A percentile compares a stretch with the other conserved stretches of the same genome.
phyloP scores from a whole-genome alignment of 2,888 invertebrate species.

The Luperina nickerlii region DNA sequence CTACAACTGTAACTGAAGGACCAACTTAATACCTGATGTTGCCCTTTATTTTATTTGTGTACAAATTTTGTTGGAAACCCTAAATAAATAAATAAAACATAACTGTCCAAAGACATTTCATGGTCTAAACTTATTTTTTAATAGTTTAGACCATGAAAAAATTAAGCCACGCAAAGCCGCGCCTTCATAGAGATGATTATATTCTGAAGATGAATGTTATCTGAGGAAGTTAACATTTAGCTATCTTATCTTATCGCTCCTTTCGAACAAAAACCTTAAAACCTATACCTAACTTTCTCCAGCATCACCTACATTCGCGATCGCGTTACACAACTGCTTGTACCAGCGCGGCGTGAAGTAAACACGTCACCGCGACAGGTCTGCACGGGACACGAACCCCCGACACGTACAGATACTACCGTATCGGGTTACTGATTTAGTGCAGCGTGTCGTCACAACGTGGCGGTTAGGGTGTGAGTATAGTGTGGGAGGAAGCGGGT shows the following conservation, averaged over 20 bases:
- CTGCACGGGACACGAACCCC: conserved; percentile 78
- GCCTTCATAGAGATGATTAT: too few relatives aligned
- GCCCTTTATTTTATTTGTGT: too few relatives aligned
- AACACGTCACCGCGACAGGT: conserved; percentile 77
- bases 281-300: conserved; percentile 59
- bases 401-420: conserved; percentile 82
- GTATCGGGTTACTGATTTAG: conserved; percentile 86
- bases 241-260: background rate
- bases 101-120: background rate
- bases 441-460: conserved; percentile 78
- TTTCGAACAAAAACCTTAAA: background rate
- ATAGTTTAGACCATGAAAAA: too few relatives aligned
- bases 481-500: conserved; percentile 61
- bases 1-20: too few relatives aligned
- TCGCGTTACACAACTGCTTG: conserved; percentile 73
- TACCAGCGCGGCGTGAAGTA: conserved; percentile 77
- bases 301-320: conserved; percentile 72
- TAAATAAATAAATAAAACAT: too few relatives aligned
- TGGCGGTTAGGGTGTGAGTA: conserved; percentile 61
- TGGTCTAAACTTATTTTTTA: too few relatives aligned
- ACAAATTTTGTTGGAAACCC: too few relatives aligned
- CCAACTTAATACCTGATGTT: too few relatives aligned
- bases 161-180: too few relatives aligned
- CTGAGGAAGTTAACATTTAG: too few relatives aligned
- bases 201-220: background rate